Evolutionary conservation across 1,140 invertebrate species (phyloP).

Genomic region (Schlechtendalia chinensis): DNA sequence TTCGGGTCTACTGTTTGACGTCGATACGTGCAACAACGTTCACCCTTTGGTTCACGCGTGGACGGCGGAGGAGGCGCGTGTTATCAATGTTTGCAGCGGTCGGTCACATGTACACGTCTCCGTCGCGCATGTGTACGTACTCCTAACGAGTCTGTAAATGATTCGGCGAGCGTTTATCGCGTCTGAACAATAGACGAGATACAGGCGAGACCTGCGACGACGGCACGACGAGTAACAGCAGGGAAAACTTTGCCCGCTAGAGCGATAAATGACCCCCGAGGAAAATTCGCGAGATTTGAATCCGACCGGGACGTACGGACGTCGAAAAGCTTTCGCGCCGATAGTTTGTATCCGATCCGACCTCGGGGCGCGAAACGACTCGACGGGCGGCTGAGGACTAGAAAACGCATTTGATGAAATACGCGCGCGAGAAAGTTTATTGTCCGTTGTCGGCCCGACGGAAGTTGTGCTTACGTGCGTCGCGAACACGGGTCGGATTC

Average conservation of each 20-base stretch:
- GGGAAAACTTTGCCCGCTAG: no score
- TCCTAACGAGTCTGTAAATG: no score
- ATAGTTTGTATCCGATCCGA: background rate
- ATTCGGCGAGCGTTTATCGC: background rate
- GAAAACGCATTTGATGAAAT: conserved; percentile 10
- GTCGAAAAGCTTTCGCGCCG: background rate
- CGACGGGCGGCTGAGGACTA: background rate
- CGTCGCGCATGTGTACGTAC: no score
- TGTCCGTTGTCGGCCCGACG: background rate
- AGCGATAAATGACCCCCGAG: background rate
- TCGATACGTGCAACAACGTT: conserved; percentile 13
- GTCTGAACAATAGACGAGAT: no score
- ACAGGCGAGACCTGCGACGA: no score
- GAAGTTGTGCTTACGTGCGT: background rate
- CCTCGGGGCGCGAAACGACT: background rate
- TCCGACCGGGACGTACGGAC: background rate
- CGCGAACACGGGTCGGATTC: background rate
- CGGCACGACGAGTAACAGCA: no score
- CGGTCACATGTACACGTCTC: no score
- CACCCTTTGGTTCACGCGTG: background rate
- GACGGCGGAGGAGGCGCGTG: no score
- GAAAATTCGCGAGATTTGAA: background rate
- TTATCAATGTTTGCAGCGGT: no score
- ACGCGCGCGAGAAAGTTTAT: background rate
- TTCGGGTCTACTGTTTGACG: background rate